Base-by-base conservation (phyloP, 1,140 invertebrate genomes). In the Eulimnadia texana region DNA sequence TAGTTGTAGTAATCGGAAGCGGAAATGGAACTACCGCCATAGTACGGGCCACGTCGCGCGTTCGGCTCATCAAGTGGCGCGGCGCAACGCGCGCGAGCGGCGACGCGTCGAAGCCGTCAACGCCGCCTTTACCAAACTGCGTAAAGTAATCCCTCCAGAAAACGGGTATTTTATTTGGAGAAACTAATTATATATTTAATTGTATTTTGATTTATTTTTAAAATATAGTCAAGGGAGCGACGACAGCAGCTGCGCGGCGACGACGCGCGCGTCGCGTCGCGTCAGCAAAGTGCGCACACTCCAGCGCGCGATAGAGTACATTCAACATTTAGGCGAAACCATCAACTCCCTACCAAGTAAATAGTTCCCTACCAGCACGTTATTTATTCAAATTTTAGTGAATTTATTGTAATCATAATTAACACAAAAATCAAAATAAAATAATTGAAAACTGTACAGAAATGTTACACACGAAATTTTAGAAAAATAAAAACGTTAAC, bases 51-150 rank as follows among this genome's bases (percentile, higher is more conserved):
- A 27, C 16, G 29, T 23, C 28, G 55, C 33, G 2, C 55, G 55
- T n/a, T 33, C 55, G 13, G 55, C 55, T 2, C 33, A 29, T 19
- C 55, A 57, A 19, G 55, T 57, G 29, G 55, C 55, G 1, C 55
- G 55, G 20, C 23, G 55, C 22, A 57, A 57, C 28, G 55, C 55
- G 33, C 55, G 55, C 16, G 55, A 57, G 55, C 27, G 55, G 33
- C 55, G 55, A 11, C 55, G 55, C 20, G 55, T 57, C 33, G 27
- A 57, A 29, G 27, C 55, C n/a, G 55, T 57, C 28, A 57, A 57
- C 27, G 27, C 29, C 22, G 55, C 55, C 16, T 57, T 57, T 33
- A 23, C 55, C 13, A 33, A 57, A 33, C 55, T 57, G 25, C 55
- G 29, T 11, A 23, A 33, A 20, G 28, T 57, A 13, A 20, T 57